Percentiles rank a stretch among this genome's conserved stretches.
phyloP scores from a whole-genome alignment of 2,797 vertebrate species.

The Brotula barbata region DNA sequence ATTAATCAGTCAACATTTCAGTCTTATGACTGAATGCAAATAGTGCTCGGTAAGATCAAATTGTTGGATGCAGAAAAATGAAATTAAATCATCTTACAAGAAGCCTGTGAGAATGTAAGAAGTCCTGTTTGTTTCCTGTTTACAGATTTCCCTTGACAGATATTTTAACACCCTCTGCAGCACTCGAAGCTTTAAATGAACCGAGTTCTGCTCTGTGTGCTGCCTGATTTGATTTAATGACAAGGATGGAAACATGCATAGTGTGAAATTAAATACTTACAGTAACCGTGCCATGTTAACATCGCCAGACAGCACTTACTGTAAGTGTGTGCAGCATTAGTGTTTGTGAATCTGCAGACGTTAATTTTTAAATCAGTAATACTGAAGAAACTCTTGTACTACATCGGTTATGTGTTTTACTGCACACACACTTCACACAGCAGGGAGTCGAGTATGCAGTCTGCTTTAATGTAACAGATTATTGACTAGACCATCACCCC shows the following conservation, averaged over 20 bases:
- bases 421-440: conserved; percentile 2
- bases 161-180: not conserved
- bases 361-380: conserved; percentile 4
- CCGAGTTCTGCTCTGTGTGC: not conserved
- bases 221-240: not conserved
- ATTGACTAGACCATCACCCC: too few relatives aligned
- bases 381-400: not conserved
- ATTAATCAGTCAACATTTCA: too few relatives aligned
- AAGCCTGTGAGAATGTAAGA: too few relatives aligned
- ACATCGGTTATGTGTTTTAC: conserved; percentile 8
- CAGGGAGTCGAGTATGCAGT: not conserved
- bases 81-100: too few relatives aligned
- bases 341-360: conserved; percentile 16
- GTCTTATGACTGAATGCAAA: too few relatives aligned
- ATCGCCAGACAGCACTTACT: not conserved
- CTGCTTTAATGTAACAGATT: too few relatives aligned
- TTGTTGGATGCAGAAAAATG: too few relatives aligned
- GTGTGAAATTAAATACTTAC: conserved; percentile 7
- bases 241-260: conserved; percentile 1
- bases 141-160: not conserved
- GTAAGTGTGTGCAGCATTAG: conserved; percentile 5
- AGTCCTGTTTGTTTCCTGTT: not conserved
- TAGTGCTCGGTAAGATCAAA: too few relatives aligned
- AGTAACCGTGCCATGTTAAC: conserved; percentile 8
- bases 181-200: not conserved